phyloP scores from a whole-genome alignment of 2,113 vertebrate species.

The Fukomys damarensis region DNA sequence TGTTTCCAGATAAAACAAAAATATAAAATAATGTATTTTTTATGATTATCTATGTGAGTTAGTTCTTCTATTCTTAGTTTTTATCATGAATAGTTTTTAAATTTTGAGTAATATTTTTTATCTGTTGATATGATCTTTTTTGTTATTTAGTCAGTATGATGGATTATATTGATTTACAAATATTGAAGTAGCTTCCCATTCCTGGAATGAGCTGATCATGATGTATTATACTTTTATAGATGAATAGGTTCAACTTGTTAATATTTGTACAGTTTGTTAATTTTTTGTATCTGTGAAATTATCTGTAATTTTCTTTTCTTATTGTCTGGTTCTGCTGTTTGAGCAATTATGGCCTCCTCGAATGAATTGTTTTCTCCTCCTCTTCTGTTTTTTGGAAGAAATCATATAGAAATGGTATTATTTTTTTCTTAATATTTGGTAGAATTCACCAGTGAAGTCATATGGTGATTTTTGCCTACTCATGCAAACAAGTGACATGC shows the following conservation, averaged over 20 bases:
- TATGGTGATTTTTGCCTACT: background rate
- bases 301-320: background rate
- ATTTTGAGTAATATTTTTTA: background rate
- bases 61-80: background rate
- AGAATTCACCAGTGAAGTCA: background rate
- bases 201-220: background rate
- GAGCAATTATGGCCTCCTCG: background rate
- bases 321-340: background rate
- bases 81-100: background rate
- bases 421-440: constrained; percentile 21
- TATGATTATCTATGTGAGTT: too few relatives aligned
- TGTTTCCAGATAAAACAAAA: too few relatives aligned
- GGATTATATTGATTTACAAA: background rate
- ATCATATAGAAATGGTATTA: background rate
- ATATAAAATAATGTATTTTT: too few relatives aligned
- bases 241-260: background rate
- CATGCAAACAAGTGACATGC: background rate
- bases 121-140: background rate
- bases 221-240: background rate
- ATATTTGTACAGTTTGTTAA: background rate
- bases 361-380: background rate
- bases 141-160: background rate
- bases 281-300: background rate
- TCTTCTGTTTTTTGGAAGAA: background rate
- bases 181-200: background rate